A percentile compares a stretch with the other conserved stretches of the same genome.
Evolutionary conservation across 1,140 invertebrate species (phyloP).

Genomic region (Pogonus chalceus): DNA sequence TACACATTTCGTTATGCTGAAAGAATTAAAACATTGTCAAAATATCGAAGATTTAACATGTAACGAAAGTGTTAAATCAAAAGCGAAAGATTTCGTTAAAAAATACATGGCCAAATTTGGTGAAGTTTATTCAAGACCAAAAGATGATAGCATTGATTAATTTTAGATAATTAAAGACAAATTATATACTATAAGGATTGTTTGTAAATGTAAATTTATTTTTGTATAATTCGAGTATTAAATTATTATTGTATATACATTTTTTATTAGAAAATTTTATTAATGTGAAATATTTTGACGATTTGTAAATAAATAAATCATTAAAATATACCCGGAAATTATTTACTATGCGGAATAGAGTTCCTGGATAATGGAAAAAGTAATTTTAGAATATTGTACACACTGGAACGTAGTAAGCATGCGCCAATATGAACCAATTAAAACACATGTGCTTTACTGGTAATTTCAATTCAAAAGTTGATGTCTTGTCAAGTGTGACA

Average conservation of each 20-base stretch:
- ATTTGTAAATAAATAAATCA: too few relatives aligned
- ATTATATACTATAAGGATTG: background rate
- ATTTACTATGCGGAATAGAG: too few relatives aligned
- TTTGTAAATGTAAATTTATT: background rate
- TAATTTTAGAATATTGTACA: too few relatives aligned
- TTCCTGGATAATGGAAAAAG: too few relatives aligned
- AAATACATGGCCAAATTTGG: conserved; percentile 96
- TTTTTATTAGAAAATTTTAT: too few relatives aligned
- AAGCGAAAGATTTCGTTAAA: conserved; percentile 87
- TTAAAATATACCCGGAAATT: too few relatives aligned
- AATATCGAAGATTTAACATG: conserved; percentile 78
- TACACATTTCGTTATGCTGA: conserved; percentile 92
- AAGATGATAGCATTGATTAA: conserved; percentile 45
- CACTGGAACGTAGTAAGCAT: too few relatives aligned
- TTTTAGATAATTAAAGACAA: background rate
- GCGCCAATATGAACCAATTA: too few relatives aligned
- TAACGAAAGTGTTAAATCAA: conserved; percentile 85
- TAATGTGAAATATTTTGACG: too few relatives aligned
- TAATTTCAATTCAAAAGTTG: too few relatives aligned
- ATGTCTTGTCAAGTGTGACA: too few relatives aligned
- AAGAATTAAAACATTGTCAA: conserved; percentile 88
- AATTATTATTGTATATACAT: conserved; percentile 1
- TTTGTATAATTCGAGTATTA: background rate
- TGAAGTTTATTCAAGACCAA: conserved; percentile 51
- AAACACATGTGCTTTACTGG: too few relatives aligned